These are phyloP conservation scores for Phymatocera aterrima DNA, from an alignment of 2,888 invertebrate species.

Conservation along the genomic window DNA sequence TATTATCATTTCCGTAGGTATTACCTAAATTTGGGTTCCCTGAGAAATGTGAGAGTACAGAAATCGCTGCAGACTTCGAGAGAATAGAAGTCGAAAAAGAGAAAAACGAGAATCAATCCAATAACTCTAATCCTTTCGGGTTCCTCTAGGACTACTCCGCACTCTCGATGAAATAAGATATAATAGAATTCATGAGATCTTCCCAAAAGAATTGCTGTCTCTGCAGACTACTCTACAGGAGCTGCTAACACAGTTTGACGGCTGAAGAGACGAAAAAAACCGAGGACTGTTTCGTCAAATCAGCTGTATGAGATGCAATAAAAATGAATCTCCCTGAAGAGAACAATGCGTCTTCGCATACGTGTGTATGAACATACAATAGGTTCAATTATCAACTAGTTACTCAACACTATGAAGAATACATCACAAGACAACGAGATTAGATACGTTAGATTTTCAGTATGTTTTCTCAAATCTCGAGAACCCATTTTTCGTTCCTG, in stretches of 20 bases:
- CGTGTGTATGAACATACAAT: neutral
- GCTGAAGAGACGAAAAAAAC: neutral
- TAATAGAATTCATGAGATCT: neutral
- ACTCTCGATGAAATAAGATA: neutral
- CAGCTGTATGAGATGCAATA: neutral
- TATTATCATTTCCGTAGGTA: slow-evolving; percentile 9
- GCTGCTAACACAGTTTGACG: neutral
- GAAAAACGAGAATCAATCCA: neutral
- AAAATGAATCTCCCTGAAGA: neutral
- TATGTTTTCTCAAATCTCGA: neutral
- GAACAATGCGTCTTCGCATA: neutral
- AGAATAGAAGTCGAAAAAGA: neutral
- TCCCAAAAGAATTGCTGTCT: neutral
- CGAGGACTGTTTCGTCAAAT: neutral
- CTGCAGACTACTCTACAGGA: neutral
- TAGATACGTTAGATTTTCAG: neutral
- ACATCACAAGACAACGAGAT: neutral
- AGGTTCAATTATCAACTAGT: neutral
- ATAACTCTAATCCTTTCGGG: neutral
- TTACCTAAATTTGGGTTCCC: neutral
- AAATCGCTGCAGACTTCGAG: neutral
- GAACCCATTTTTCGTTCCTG: neutral
- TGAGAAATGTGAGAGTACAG: neutral
- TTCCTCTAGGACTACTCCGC: neutral
- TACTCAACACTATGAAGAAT: slow-evolving; percentile 10